These are phyloP conservation scores for Spheniscus humboldti DNA, from an alignment of 2,797 vertebrate genomes.

Conservation along the genomic window DNA sequence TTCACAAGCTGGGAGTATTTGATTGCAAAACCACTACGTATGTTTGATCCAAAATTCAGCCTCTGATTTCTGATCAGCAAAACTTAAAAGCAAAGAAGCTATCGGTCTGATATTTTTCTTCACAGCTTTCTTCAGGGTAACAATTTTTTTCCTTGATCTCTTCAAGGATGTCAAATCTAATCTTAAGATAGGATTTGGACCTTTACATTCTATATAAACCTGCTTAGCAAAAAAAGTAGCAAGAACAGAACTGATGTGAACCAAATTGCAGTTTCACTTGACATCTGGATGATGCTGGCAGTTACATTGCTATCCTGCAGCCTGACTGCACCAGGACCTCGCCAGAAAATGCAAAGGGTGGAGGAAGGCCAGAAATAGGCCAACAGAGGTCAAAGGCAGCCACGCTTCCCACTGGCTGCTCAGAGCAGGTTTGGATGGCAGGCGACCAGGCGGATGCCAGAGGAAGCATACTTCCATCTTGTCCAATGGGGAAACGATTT, in stretches of 20 bases:
- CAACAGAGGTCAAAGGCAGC: neutral
- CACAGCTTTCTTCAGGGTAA: neutral
- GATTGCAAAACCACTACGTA: neutral
- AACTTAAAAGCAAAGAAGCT: constrained; percentile 19
- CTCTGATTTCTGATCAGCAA: constrained; percentile 19
- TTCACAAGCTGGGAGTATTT: constrained; percentile 5
- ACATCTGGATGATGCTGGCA: neutral
- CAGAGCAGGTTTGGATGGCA: neutral
- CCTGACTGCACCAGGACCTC: neutral
- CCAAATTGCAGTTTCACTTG: neutral
- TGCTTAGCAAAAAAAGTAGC: neutral
- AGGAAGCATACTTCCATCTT: neutral
- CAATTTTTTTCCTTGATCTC: constrained; percentile 13
- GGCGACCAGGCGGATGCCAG: neutral
- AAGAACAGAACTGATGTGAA: neutral
- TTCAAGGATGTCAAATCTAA: neutral
- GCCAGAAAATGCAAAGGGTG: neutral
- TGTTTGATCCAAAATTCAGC: constrained; percentile 24
- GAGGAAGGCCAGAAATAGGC: neutral
- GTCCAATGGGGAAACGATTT: neutral
- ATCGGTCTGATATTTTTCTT: neutral
- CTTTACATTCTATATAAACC: neutral
- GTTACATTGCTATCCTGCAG: neutral
- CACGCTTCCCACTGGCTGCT: neutral
- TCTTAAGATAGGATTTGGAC: neutral